These are phyloP conservation scores for Oncorhynchus keta DNA, from an alignment of 2,113 vertebrate species.

Conservation along the genomic window DNA sequence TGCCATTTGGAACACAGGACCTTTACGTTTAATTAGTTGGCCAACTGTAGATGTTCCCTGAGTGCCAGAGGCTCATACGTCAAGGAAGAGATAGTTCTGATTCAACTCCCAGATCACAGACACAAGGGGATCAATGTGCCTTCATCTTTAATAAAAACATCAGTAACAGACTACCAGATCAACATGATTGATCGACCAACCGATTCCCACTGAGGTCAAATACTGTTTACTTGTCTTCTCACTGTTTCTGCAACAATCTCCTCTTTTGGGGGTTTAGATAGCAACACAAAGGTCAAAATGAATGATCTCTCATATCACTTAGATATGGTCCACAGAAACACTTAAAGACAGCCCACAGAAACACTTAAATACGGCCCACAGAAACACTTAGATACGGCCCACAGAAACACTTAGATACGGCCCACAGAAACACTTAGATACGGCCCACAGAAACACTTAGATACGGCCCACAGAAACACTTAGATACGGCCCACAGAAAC, in stretches of 20 bases:
- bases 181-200: conserved; percentile 25
- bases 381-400: no score
- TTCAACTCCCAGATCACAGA: conserved; percentile 7
- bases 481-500: no score
- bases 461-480: no score
- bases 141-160: conserved; percentile 28
- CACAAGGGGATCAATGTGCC: conserved; percentile 33
- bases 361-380: no score
- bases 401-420: no score
- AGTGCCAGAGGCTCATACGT: conserved; percentile 27
- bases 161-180: conserved; percentile 8
- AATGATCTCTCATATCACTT: not conserved
- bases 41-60: not conserved
- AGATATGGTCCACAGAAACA: no score
- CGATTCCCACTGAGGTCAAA: not conserved
- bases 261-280: not conserved
- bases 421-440: no score
- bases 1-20: not conserved
- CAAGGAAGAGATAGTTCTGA: conserved; percentile 15
- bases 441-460: no score
- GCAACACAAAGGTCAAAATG: not conserved
- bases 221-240: not conserved
- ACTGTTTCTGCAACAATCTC: not conserved
- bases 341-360: no score
- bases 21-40: not conserved